Conservation (phyloP, 2,888 invertebrate species). For the Tetropium fuscum region DNA sequence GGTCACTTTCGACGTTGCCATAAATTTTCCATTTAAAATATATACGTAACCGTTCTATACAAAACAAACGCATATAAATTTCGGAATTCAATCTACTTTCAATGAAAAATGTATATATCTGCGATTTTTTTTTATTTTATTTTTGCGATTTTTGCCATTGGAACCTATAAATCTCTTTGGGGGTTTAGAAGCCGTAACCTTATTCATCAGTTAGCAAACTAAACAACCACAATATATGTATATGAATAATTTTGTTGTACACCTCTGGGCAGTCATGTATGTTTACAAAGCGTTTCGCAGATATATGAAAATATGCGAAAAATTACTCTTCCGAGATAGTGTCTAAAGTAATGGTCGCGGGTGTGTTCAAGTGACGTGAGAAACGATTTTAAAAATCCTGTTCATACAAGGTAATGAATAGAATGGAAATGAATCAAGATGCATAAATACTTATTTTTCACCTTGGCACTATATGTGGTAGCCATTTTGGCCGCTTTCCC, state of each 20-base stretch:
- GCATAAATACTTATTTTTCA: conserved; percentile 15
- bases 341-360: conserved; percentile 23
- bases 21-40: background rate
- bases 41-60: no score
- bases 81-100: conserved; percentile 15
- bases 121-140: conserved; percentile 10
- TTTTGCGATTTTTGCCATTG: background rate
- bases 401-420: conserved; percentile 22
- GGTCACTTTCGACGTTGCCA: no score
- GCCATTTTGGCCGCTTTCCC: conserved; percentile 25
- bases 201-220: conserved; percentile 14
- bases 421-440: conserved; percentile 31
- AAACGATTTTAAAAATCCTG: conserved; percentile 26
- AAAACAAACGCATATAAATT: conserved; percentile 6
- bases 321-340: conserved; percentile 22
- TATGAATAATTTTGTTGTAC: conserved; percentile 10
- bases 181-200: conserved; percentile 4
- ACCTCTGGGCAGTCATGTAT: conserved; percentile 12
- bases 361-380: conserved; percentile 18
- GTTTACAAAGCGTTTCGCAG: conserved; percentile 9
- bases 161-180: conserved; percentile 13
- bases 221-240: no score
- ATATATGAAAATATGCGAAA: conserved; percentile 16
- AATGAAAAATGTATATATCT: conserved; percentile 15
- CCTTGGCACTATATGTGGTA: conserved; percentile 25